Conservation (phyloP, 2,797 vertebrate species). For the Austrolebias charrua region DNA sequence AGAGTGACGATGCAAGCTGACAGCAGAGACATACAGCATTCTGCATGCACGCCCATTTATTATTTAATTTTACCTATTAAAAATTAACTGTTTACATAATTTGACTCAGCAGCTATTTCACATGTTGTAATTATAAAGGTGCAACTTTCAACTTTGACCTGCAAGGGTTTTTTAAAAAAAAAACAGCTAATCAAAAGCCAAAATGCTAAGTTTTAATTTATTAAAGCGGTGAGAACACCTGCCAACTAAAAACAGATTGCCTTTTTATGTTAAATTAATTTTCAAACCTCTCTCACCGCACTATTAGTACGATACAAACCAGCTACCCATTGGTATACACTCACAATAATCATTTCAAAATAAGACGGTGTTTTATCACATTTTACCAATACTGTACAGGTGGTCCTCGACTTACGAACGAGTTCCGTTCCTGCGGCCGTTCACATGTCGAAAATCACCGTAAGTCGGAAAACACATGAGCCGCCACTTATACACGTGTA, state of each 20-base stretch:
- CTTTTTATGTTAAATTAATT: not conserved
- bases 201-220: not conserved
- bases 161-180: not conserved
- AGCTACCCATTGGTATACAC: not conserved
- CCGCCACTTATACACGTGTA: too few relatives aligned
- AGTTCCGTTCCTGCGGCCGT: too few relatives aligned
- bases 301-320: not conserved
- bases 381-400: constrained; percentile 14
- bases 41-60: not conserved
- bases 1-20: constrained; percentile 1
- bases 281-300: not conserved
- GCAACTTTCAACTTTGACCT: constrained; percentile 1
- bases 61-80: not conserved
- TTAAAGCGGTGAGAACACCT: not conserved
- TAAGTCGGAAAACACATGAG: too few relatives aligned
- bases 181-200: constrained; percentile 1
- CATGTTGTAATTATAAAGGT: constrained; percentile 6
- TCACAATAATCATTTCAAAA: constrained; percentile 1
- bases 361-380: constrained; percentile 18
- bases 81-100: not conserved
- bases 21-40: not conserved
- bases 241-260: not conserved
- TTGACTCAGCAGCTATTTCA: not conserved
- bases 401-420: too few relatives aligned
- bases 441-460: too few relatives aligned